Evolutionary conservation across 2,888 invertebrate genomes (phyloP).

Genomic region (Dynastes maya): DNA sequence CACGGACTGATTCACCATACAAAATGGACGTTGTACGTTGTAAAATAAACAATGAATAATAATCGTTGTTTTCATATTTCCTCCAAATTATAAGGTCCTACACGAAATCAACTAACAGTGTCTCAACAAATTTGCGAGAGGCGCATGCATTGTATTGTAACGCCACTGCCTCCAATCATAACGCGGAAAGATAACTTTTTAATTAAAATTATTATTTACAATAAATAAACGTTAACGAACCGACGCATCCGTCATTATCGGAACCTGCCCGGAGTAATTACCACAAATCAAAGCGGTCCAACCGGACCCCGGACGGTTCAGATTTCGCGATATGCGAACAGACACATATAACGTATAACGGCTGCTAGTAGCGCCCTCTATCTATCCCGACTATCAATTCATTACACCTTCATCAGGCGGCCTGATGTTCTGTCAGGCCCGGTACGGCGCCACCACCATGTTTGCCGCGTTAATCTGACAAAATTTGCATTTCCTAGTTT

Average conservation of each 20-base stretch:
- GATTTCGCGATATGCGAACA: slow-evolving; percentile 16
- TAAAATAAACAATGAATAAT: too few species aligned
- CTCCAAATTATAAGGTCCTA: too few species aligned
- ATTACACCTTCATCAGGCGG: slow-evolving; percentile 5
- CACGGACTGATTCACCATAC: too few species aligned
- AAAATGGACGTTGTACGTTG: too few species aligned
- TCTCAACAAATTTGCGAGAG: too few species aligned
- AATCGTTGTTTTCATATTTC: too few species aligned
- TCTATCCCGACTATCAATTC: slow-evolving; percentile 28
- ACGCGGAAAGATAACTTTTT: background rate
- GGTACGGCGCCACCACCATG: background rate
- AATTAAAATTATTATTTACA: slow-evolving; percentile 9
- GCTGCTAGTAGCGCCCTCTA: slow-evolving; percentile 6
- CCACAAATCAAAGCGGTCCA: slow-evolving; percentile 31
- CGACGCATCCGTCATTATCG: slow-evolving; percentile 17
- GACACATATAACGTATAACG: background rate
- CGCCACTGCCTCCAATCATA: too few species aligned
- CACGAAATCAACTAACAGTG: too few species aligned
- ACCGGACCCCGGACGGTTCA: slow-evolving; percentile 3
- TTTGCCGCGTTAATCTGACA: slow-evolving; percentile 28
- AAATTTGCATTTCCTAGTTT: slow-evolving; percentile 40
- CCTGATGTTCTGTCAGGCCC: background rate
- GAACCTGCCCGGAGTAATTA: slow-evolving; percentile 25
- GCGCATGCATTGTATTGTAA: too few species aligned
- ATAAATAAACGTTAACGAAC: slow-evolving; percentile 10